These are phyloP conservation scores for Drosophila kokeensis DNA, from an alignment of 2,888 invertebrate species.

Conservation along the genomic window DNA sequence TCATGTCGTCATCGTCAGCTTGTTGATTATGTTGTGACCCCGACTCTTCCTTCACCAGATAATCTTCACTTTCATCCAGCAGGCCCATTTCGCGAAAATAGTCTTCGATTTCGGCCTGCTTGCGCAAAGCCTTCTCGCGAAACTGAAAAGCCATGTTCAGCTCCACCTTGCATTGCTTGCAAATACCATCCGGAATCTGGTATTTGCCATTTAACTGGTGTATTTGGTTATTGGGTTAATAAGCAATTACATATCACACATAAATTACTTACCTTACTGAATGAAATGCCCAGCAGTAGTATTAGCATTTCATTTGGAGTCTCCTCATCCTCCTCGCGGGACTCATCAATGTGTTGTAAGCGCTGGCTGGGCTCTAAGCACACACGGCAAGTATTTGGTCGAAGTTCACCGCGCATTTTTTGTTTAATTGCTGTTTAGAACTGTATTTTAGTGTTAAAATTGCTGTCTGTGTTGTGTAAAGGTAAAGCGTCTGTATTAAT, in stretches of 20 bases:
- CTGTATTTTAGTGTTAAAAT: slow-evolving; percentile 78
- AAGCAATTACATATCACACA: not conserved
- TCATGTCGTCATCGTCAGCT: slow-evolving; percentile 59
- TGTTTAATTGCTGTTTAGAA: slow-evolving; percentile 40
- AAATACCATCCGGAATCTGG: slow-evolving; percentile 80
- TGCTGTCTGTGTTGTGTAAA: slow-evolving; percentile 74
- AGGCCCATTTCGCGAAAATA: slow-evolving; percentile 68
- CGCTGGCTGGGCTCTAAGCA: slow-evolving; percentile 78
- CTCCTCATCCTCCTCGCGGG: slow-evolving; percentile 79
- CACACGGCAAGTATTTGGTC: slow-evolving; percentile 77
- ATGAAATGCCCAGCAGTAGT: slow-evolving; percentile 74
- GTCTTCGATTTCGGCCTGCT: slow-evolving; percentile 75
- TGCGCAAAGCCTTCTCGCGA: slow-evolving; percentile 78
- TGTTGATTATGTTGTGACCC: slow-evolving; percentile 38
- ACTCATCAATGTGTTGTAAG: slow-evolving; percentile 77
- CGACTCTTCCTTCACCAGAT: slow-evolving; percentile 65
- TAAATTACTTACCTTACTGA: slow-evolving; percentile 63
- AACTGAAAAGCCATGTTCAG: slow-evolving; percentile 83
- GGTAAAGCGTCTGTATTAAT: slow-evolving; percentile 62
- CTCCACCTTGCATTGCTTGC: slow-evolving; percentile 80
- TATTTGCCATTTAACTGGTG: slow-evolving; percentile 63
- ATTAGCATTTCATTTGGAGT: slow-evolving; percentile 81
- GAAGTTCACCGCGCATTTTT: slow-evolving; percentile 76
- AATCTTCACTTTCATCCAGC: slow-evolving; percentile 57
- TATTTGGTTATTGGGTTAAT: not conserved